phyloP scores from a whole-genome alignment of 2,113 vertebrate species.

The Lates calcarifer region DNA sequence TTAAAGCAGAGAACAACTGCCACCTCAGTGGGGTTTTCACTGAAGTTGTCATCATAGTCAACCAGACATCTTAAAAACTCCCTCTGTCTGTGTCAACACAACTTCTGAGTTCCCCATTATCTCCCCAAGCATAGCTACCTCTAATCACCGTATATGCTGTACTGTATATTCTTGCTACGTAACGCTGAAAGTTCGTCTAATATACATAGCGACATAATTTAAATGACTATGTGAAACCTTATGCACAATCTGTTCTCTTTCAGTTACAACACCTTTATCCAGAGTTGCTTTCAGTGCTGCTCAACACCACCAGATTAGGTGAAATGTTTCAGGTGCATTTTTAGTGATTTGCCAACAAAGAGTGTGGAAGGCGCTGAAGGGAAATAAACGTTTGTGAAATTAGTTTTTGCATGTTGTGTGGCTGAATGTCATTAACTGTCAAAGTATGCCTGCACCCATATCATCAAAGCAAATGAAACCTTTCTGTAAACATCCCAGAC shows the following conservation, averaged over 20 bases:
- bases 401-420: background rate
- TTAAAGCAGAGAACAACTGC: slow-evolving; percentile 54
- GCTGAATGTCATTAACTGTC: slow-evolving; percentile 37
- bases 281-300: background rate
- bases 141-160: slow-evolving; percentile 17
- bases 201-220: slow-evolving; percentile 6
- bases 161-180: background rate
- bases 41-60: slow-evolving; percentile 41
- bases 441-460: slow-evolving; percentile 11
- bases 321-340: slow-evolving; percentile 16
- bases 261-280: background rate
- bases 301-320: background rate
- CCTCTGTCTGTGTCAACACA: slow-evolving; percentile 1
- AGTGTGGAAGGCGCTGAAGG: background rate
- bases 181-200: slow-evolving; percentile 13
- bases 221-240: slow-evolving; percentile 9
- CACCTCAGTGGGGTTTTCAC: slow-evolving; percentile 33
- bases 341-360: slow-evolving; percentile 10
- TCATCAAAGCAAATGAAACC: slow-evolving; percentile 40
- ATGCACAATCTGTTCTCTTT: slow-evolving; percentile 19
- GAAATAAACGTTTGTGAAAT: slow-evolving; percentile 22
- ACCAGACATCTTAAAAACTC: slow-evolving; percentile 34
- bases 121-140: slow-evolving; percentile 17
- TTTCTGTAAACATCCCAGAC: slow-evolving; percentile 51
- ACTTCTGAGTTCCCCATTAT: background rate